Evolutionary conservation across 2,888 invertebrate genomes (phyloP), one percentile per base, ranked within the genome.

Genomic region (Zeuzera pyrina): DNA sequence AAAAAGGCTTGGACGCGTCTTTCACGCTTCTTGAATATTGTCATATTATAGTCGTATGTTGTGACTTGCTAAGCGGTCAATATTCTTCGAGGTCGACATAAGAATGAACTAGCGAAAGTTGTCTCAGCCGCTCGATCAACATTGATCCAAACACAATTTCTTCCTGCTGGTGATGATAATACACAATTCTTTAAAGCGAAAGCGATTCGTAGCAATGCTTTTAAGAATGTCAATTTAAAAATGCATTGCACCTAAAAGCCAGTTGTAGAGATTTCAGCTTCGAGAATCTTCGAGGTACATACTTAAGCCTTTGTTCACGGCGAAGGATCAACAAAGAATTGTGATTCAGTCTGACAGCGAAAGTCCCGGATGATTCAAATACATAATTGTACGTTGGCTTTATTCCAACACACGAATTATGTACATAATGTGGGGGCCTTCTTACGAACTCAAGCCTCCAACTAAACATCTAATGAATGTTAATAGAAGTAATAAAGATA

Each of bases 31-130:
- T n/a, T n/a, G n/a, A n/a, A n/a, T n/a, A n/a, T n/a, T 28, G 36
- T 31, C 34, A 10, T 10, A 11, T 4, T 22, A 25, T n/a, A 2
- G 37, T 43, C 39, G 49, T 46, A 31, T 51, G 42, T 52, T 56
- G n/a, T n/a, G 57, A 57, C 51, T 55, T 51, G 46, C 32, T 31
- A 35, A 27, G 37, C 37, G 39, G 41, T 45, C 42, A 42, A 38
- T 44, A 42, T 41, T 39, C 38, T 39, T 44, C 38, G 34, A 42
- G 34, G 31, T 36, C 27, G 22, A 40, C 41, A 47, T 47, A 47
- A 49, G 49, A 53, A 52, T 53, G 45, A 46, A 44, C 39, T 33
- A 57, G 52, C 49, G 57, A 59, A 60, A 57, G 58, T 55, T 42
- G 39, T 8, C 21, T 32, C 33, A 33, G 39, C 39, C 30, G 30